Base-by-base conservation (phyloP, 1,140 invertebrate species). In the Eumaeus atala region DNA sequence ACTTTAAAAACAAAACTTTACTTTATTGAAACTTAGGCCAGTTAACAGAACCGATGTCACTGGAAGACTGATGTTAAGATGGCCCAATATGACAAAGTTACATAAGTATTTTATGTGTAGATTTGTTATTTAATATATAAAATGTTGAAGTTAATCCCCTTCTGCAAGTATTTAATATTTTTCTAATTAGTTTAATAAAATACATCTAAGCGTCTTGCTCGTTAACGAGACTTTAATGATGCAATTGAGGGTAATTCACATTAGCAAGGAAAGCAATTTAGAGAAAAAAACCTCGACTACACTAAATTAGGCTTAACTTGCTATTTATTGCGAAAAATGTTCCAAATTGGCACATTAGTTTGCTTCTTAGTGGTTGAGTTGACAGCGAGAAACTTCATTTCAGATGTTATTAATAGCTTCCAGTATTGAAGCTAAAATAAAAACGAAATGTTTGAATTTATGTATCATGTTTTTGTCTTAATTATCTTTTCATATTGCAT, bases 171-270 rank as follows among this genome's bases (percentile, higher is more conserved):
- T 16, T 34, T 34, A 54, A 44, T 47, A 35, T 34, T 35, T 44
- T 28, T 35, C 38, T 17, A 54, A 54, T 54, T 54, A 54, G 51
- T 54, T 42, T 54, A 33, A 54, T 44, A 54, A 54, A 38, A 44
- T 44, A 28, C 21, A 33, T 37, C 58, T 59, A 59, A 60, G 51
- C 52, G 61, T 56, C 55, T 63, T 53, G 50, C 56, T 48, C 63
- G 56, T 67, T 67, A 58, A 56, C 57, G 59, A 58, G 59, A 61
- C 56, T 56, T 66, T 68, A 66, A 66, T 69, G 59, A 52, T 61
- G 57, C 63, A 61, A 65, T 63, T 59, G 64, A 66, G 64, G 54
- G 53, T 28, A 58, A 59, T 62, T 56, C 61, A 61, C 62, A 59
- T 62, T 65, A 59, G 54, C 51, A 48, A 47, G 51, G 49, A 54